Evolutionary conservation across 2,888 invertebrate species (phyloP), one percentile per base, ranked within the genome.

Genomic region (Pomacea canaliculata): DNA sequence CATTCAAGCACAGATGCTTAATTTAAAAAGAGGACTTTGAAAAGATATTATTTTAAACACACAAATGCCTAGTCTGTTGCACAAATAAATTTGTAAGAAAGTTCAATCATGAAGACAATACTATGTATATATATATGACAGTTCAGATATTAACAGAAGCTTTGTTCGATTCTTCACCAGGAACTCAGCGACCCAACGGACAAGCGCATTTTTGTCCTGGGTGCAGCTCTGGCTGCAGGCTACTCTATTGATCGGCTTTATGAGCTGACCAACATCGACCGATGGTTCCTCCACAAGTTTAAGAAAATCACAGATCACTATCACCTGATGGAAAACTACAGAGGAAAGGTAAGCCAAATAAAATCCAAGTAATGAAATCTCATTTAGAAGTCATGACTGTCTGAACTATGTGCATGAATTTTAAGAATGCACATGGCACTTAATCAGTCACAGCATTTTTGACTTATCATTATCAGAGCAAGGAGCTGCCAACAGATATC

Each of bases 251-350:
- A 97, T 80, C 94, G 94, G 83, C 91, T 99, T n/a, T 96, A 98
- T 88, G 93, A 95, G 27, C 91, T 99, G 75, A 99, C 99, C 0
- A 96, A 97, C 91, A 99, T 99, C 82, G 99, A 99, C 91, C 93
- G 93, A 73, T 99, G 99, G 99, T 99, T 99, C 91, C 93, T 99
- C 63, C 93, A 96, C 88, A 97, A 98, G 91, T 95, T 99, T 93
- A 94, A 95, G 90, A 95, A 97, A 87, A 98, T 99, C 74, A 95
- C 97, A 72, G 93, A 94, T 75, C 94, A 94, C 85, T 94, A 95
- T 77, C 92, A 91, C 23, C 86, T 92, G 1, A 91, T 98, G 80
- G 96, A 97, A 90, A 90, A 80, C n/a, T 85, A 81, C 78, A 83
- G 78, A 70, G 83, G 84, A 59, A 85, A 84, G 83, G 87, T 87